Conservation (phyloP, 2,113 vertebrate species). For the Bubo bubo region DNA sequence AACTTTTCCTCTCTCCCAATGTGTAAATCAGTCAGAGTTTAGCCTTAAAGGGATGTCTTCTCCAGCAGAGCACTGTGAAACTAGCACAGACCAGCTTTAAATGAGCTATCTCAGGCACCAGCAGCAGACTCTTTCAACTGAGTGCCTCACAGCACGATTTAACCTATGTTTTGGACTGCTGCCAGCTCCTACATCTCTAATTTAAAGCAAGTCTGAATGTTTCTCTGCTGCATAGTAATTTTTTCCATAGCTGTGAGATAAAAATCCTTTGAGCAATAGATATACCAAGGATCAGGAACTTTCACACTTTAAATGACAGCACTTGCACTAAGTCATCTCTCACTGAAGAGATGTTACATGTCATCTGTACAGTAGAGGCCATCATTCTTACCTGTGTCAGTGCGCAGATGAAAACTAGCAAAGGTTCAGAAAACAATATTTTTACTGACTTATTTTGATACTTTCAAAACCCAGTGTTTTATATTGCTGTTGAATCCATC, state of each 20-base stretch:
- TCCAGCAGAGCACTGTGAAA: not conserved
- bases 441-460: not conserved
- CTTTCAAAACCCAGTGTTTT: not conserved
- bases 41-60: not conserved
- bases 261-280: not conserved
- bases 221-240: not conserved
- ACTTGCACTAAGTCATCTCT: not conserved
- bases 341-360: rapidly evolving
- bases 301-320: not conserved
- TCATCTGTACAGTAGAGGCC: not conserved
- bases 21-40: not conserved
- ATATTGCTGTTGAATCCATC: not conserved
- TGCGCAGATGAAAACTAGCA: not conserved
- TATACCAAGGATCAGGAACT: not conserved
- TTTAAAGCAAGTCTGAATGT: not conserved
- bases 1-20: not conserved
- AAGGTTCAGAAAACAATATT: not conserved
- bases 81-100: not conserved
- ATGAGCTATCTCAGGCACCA: not conserved
- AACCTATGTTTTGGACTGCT: not conserved
- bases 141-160: not conserved
- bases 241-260: not conserved
- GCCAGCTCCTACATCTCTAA: not conserved
- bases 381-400: not conserved
- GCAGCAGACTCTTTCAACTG: not conserved